These are phyloP conservation scores for Bursaphelenchus mucronatus DNA, from an alignment of 1,140 invertebrate species.

Conservation along the genomic window DNA sequence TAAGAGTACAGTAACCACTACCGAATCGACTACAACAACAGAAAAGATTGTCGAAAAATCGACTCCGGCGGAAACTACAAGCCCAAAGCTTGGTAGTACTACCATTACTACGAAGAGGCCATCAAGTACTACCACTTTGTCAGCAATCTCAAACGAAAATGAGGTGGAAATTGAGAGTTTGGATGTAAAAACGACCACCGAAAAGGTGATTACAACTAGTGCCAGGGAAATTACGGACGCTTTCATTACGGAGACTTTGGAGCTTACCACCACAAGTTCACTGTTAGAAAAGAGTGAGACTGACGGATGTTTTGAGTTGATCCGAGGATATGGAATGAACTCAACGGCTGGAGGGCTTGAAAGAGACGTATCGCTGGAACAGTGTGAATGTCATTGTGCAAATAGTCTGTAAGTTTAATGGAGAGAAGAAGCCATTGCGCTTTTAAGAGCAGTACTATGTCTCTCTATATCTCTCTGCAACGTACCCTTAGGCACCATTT, in stretches of 20 bases:
- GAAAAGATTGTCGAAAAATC: conserved; percentile 15
- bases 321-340: conserved; percentile 45
- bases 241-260: too few relatives aligned
- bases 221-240: too few relatives aligned
- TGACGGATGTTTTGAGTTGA: conserved; percentile 48
- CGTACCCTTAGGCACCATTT: not conserved
- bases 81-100: conserved; percentile 6
- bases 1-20: conserved; percentile 3
- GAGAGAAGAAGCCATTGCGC: too few relatives aligned
- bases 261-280: too few relatives aligned
- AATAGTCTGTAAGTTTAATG: conserved; percentile 50
- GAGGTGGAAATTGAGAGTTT: too few relatives aligned
- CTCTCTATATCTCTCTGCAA: not conserved
- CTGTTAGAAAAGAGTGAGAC: not conserved
- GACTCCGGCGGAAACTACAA: conserved; percentile 11
- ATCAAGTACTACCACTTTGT: conserved; percentile 18
- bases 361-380: conserved; percentile 50
- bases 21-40: conserved; percentile 11
- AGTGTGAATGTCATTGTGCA: conserved; percentile 55
- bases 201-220: too few relatives aligned
- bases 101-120: not conserved
- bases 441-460: too few relatives aligned
- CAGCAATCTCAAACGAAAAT: too few relatives aligned
- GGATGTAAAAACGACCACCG: too few relatives aligned
- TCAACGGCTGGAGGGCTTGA: conserved; percentile 53